These are phyloP conservation scores for Macroglossus sobrinus DNA, from an alignment of 2,113 vertebrate genomes.

Conservation along the genomic window DNA sequence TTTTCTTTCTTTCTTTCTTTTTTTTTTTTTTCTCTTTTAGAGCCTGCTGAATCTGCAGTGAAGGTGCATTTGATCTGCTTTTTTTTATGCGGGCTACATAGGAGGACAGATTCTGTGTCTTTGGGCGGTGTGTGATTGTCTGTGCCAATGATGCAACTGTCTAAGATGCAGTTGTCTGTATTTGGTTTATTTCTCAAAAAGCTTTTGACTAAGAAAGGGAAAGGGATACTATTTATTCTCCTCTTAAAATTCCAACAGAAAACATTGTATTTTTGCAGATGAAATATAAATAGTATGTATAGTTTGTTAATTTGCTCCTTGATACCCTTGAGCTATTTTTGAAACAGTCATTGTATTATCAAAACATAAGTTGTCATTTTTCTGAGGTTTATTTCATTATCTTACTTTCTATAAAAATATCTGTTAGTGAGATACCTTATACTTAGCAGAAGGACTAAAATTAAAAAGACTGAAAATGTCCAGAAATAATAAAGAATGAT, in stretches of 20 bases:
- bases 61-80: not conserved
- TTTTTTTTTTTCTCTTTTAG: not conserved
- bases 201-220: not conserved
- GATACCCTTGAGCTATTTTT: not conserved
- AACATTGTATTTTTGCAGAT: not conserved
- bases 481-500: not conserved
- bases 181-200: not conserved
- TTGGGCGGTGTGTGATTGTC: not conserved
- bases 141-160: not conserved
- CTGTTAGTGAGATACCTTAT: not conserved
- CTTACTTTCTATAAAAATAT: not conserved
- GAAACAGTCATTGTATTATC: not conserved
- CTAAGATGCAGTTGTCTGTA: not conserved
- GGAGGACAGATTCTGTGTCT: not conserved
- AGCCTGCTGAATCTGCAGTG: not conserved
- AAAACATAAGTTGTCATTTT: not conserved
- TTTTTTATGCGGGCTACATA: not conserved
- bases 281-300: not conserved
- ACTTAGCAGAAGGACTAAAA: not conserved
- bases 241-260: not conserved
- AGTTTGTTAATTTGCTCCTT: not conserved
- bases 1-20: not conserved
- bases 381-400: not conserved
- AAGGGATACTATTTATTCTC: not conserved
- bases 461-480: not conserved